These are phyloP conservation scores for Microctonus hyperodae DNA, from an alignment of 2,888 invertebrate species.

Conservation along the genomic window DNA sequence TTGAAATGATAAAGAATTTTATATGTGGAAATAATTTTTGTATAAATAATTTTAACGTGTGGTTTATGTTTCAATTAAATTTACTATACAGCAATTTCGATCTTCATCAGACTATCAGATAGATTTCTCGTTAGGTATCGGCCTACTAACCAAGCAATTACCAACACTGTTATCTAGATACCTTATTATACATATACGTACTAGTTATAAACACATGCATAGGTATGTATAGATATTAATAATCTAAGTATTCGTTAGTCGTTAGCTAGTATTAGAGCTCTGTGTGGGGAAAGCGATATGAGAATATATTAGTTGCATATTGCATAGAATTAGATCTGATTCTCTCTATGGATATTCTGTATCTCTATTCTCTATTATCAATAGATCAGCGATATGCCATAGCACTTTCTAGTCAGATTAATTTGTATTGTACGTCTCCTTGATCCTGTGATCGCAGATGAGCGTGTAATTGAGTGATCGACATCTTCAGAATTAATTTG, in stretches of 20 bases:
- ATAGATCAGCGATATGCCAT: constrained; percentile 28
- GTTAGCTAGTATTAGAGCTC: too few species aligned
- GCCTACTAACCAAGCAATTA: not conserved
- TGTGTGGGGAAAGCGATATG: too few species aligned
- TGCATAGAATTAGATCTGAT: not conserved
- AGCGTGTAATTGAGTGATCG: constrained; percentile 57
- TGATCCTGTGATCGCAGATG: constrained; percentile 55
- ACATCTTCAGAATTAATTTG: constrained; percentile 40
- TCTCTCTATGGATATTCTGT: too few species aligned
- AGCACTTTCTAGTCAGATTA: constrained; percentile 51
- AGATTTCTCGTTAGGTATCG: not conserved
- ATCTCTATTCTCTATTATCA: constrained; percentile 3
- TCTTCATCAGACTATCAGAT: not conserved
- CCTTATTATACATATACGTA: constrained; percentile 6
- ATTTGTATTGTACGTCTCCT: constrained; percentile 58
- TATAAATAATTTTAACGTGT: not conserved
- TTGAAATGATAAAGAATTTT: too few species aligned
- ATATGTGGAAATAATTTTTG: not conserved
- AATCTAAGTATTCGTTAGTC: not conserved
- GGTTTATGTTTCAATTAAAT: not conserved
- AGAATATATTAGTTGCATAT: not conserved
- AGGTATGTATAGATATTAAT: too few species aligned
- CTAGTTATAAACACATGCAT: too few species aligned
- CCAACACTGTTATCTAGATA: not conserved
- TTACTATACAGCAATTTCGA: not conserved